Conservation (phyloP, 2,888 invertebrate species). For the Antheraea yamamai region DNA sequence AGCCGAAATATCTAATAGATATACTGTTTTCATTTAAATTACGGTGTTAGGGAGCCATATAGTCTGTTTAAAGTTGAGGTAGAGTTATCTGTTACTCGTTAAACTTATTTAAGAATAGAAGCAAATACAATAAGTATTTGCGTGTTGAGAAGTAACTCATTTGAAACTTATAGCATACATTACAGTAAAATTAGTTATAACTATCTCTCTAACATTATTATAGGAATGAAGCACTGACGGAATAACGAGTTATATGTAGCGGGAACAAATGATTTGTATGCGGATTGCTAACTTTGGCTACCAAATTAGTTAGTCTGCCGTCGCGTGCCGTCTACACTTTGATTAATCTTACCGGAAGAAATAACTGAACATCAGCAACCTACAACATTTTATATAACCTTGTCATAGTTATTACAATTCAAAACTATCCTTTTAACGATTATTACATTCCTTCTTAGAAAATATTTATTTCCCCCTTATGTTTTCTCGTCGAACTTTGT, state of each 20-base stretch:
- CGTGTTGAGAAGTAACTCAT: not conserved
- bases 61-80: not conserved
- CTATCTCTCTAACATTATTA: not conserved
- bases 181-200: not conserved
- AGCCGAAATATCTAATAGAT: not conserved
- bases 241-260: not conserved
- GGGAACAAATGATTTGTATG: slow-evolving; percentile 42
- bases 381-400: not conserved
- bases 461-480: not conserved
- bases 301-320: slow-evolving; percentile 73
- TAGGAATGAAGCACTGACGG: not conserved
- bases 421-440: too few species aligned
- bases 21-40: not conserved
- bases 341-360: slow-evolving; percentile 65
- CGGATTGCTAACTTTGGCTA: slow-evolving; percentile 65
- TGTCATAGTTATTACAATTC: too few species aligned
- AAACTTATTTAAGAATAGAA: not conserved
- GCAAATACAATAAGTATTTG: not conserved
- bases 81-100: not conserved
- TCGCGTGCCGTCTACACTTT: slow-evolving; percentile 57
- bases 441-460: not conserved
- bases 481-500: too few species aligned
- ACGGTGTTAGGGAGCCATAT: not conserved
- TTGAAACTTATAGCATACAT: not conserved
- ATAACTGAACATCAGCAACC: slow-evolving; percentile 47